Percentiles rank a stretch among this genome's conserved stretches.
Evolutionary conservation across 2,113 vertebrate species (phyloP).

Genomic region (Dinomys branickii): DNA sequence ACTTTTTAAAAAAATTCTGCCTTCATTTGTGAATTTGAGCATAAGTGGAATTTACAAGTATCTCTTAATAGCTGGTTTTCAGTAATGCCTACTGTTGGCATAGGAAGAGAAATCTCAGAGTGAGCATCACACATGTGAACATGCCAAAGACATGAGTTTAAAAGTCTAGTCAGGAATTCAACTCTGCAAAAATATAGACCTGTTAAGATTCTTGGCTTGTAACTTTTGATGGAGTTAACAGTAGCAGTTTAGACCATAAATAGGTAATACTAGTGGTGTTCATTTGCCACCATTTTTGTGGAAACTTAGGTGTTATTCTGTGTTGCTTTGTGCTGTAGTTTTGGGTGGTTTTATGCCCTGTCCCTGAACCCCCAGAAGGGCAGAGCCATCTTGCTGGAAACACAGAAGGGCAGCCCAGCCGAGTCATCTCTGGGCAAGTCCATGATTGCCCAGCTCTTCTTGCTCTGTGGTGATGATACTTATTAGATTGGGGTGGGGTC

Average conservation of each 20-base stretch:
- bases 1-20: not conserved
- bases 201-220: not conserved
- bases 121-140: too few species aligned
- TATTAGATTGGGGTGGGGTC: too few species aligned
- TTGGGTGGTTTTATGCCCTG: not conserved
- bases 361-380: not conserved
- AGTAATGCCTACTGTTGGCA: rapidly evolving
- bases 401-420: too few species aligned
- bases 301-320: not conserved
- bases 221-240: not conserved
- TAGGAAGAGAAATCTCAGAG: not conserved
- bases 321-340: not conserved
- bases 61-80: not conserved
- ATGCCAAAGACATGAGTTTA: not conserved
- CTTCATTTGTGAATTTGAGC: not conserved
- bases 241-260: not conserved
- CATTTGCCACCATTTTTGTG: not conserved
- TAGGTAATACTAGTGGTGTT: not conserved
- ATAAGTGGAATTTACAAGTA: not conserved
- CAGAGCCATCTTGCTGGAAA: too few species aligned
- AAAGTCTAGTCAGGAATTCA: not conserved
- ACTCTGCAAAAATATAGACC: not conserved
- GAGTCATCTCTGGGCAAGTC: too few species aligned
- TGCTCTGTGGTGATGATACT: not conserved
- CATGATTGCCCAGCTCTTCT: rapidly evolving